phyloP scores from a whole-genome alignment of 2,113 vertebrate genomes.

The Phoxinus phoxinus region DNA sequence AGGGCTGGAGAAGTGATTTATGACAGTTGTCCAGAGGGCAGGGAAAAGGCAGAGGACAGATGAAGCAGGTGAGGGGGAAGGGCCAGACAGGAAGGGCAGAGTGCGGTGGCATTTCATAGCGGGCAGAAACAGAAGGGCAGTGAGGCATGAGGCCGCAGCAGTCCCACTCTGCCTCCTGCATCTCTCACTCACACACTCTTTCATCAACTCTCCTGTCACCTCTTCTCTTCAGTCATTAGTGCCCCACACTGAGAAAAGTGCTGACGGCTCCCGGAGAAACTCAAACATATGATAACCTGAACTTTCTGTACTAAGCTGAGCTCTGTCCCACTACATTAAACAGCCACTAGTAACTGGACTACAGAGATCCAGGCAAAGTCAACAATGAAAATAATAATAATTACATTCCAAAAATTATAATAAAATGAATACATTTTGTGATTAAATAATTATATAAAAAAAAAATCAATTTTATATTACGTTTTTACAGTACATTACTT shows the following conservation, averaged over 20 bases:
- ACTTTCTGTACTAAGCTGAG: neutral
- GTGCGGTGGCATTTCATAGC: slow-evolving; percentile 31
- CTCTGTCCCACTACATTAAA: neutral
- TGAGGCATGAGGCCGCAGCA: slow-evolving; percentile 32
- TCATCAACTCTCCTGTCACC: neutral
- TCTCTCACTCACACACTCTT: neutral
- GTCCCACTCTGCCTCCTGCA: slow-evolving; percentile 13
- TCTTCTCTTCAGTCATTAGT: slow-evolving; percentile 20
- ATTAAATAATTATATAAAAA: too few relatives aligned
- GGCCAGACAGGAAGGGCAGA: slow-evolving; percentile 46
- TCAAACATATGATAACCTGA: neutral
- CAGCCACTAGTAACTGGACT: neutral
- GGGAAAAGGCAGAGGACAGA: slow-evolving; percentile 38
- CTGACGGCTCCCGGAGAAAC: neutral
- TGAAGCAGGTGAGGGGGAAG: slow-evolving; percentile 26
- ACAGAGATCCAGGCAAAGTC: neutral
- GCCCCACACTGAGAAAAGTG: slow-evolving; percentile 17
- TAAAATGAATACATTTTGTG: neutral
- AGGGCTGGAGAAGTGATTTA: slow-evolving; percentile 26
- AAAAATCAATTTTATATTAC: too few relatives aligned
- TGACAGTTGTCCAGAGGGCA: slow-evolving; percentile 17
- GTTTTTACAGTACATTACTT: too few relatives aligned
- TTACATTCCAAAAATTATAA: neutral
- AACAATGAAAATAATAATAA: neutral
- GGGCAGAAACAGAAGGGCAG: slow-evolving; percentile 44